Evolutionary conservation across 1,140 invertebrate genomes (phyloP), one percentile per base, ranked within the genome.

Genomic region (Oscheius sp.): DNA sequence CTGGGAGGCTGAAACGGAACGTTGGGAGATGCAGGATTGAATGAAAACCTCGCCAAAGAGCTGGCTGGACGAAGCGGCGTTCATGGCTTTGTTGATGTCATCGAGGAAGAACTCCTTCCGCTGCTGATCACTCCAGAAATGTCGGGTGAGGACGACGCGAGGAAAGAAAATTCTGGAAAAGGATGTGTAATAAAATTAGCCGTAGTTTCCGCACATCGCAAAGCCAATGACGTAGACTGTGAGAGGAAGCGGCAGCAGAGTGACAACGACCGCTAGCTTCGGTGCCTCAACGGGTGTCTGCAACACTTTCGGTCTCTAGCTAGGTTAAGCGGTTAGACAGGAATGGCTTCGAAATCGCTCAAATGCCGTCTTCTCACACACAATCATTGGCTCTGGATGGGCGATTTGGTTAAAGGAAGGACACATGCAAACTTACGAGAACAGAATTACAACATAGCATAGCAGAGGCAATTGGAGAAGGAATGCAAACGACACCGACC

Each of bases 91-190:
- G 2, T 72, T 49, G 2, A 73, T 42, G 38, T 73, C 71, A 26
- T 38, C 31, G 18, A 55, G 63, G 23, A 73, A 79, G 32, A 69
- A 79, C 23, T 79, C 79, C 29, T 71, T 34, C 31, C 79, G 62
- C 42, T 79, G 78, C 45, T 79, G 35, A 42, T 74, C 68, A 1
- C 65, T 77, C 78, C 78, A 79, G 49, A 79, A 79, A 62, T 79
- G 78, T 2, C 78, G 63, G 13, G 78, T 79, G 13, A 79, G 62
- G 15, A 79, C 72, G 49, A 80, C 15, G 13, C 78, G 78, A 10
- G 78, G 78, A 52, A 79, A 79, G 75, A 79, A 79, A 28, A 79
- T 69, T 38, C 79, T 79, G 55, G 62, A 79, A 79, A 13, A 42
- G 23, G 18, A 3, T 52, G n/a, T 36, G 1, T 23, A 61, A 61